Percentiles rank a stretch among this genome's conserved stretches.
These are phyloP conservation scores for Drosophila orena DNA, from an alignment of 1,140 invertebrate species.

Conservation along the genomic window DNA sequence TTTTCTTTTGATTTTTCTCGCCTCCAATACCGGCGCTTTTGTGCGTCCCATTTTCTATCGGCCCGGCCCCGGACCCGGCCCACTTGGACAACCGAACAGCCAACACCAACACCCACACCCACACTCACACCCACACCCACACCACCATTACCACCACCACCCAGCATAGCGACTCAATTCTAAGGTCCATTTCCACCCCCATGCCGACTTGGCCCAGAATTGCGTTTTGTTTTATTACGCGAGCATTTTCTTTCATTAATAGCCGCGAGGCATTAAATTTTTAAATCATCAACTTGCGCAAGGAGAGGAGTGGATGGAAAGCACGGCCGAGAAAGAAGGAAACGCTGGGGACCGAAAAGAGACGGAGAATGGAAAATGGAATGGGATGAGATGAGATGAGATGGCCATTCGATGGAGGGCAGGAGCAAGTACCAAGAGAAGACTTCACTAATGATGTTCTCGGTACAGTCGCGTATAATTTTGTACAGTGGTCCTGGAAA, in stretches of 20 bases:
- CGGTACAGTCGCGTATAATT: constrained; percentile 63
- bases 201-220: constrained; percentile 23
- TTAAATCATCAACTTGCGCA: constrained; percentile 67
- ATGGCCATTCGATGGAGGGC: constrained; percentile 12
- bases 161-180: constrained; percentile 21
- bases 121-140: neutral
- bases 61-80: constrained; percentile 23
- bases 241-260: constrained; percentile 81
- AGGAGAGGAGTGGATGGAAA: constrained; percentile 20
- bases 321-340: constrained; percentile 4
- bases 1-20: constrained; percentile 72
- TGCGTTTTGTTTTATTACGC: constrained; percentile 78
- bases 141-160: constrained; percentile 25
- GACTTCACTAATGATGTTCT: constrained; percentile 41
- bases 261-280: constrained; percentile 81
- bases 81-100: constrained; percentile 16
- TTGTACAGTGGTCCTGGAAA: constrained; percentile 8
- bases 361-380: neutral
- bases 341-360: neutral
- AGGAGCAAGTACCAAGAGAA: constrained; percentile 22
- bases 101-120: neutral
- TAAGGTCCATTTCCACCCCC: constrained; percentile 9
- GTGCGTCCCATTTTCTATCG: constrained; percentile 44
- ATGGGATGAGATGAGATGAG: neutral
- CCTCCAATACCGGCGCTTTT: constrained; percentile 25